Evolutionary conservation across 2,113 vertebrate species (phyloP).

Genomic region (Anseranas semipalmata): DNA sequence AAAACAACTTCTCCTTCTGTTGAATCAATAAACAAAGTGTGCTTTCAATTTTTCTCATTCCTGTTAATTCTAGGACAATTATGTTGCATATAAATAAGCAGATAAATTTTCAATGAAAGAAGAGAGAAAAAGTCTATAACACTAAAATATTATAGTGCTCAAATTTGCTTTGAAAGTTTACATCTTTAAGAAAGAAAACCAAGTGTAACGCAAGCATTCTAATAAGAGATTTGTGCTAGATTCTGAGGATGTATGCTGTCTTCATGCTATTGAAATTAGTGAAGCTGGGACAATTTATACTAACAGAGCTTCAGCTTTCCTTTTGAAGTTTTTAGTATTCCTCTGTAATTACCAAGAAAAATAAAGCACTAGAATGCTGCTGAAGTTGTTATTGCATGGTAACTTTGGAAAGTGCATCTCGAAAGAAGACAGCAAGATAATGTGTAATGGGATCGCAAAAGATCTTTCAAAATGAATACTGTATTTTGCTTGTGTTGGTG

Average conservation of each 20-base stretch:
- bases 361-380: background rate
- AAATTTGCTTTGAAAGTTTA: background rate
- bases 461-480: background rate
- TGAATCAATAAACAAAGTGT: slow-evolving; percentile 13
- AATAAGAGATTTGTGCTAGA: background rate
- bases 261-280: background rate
- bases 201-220: background rate
- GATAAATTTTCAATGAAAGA: background rate
- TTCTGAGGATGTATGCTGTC: background rate
- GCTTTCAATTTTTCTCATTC: background rate
- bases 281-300: background rate
- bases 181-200: background rate
- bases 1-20: background rate
- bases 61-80: background rate
- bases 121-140: background rate
- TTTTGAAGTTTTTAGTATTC: background rate
- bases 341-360: background rate
- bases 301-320: background rate
- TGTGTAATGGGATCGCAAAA: background rate
- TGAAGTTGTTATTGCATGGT: background rate
- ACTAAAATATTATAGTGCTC: background rate
- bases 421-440: background rate
- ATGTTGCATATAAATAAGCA: background rate
- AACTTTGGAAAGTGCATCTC: background rate
- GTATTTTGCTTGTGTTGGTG: background rate